Evolutionary conservation across 2,113 vertebrate genomes (phyloP).

Genomic region (Petaurus breviceps): DNA sequence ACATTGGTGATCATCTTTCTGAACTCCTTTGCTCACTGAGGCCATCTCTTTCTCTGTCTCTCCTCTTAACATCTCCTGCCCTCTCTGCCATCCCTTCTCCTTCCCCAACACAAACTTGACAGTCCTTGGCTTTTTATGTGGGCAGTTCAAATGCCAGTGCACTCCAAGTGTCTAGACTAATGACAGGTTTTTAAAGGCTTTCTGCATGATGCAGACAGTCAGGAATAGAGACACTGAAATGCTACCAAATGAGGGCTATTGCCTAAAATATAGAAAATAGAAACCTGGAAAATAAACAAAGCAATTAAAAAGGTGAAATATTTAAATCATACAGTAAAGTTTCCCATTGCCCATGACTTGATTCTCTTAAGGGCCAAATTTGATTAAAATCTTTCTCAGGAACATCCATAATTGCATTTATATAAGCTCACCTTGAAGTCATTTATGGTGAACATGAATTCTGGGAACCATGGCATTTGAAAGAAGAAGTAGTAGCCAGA

Average conservation of each 20-base stretch:
- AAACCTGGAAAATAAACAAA: conserved; percentile 16
- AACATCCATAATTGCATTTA: conserved; percentile 31
- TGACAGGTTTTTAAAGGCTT: not conserved
- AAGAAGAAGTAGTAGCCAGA: conserved; percentile 98
- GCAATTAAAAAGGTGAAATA: not conserved
- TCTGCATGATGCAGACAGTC: not conserved
- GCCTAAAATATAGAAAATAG: conserved; percentile 2
- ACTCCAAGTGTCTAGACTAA: not conserved
- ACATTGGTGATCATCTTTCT: not conserved
- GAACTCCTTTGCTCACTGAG: not conserved
- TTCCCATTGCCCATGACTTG: conserved; percentile 38
- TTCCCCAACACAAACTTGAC: not conserved
- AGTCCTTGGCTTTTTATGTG: not conserved
- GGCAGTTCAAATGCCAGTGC: not conserved
- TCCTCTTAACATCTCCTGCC: not conserved
- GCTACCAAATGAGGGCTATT: not conserved
- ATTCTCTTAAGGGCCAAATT: conserved; percentile 37
- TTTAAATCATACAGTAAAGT: conserved; percentile 38
- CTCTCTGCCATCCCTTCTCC: not conserved
- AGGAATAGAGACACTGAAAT: not conserved
- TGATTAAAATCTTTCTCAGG: conserved; percentile 24
- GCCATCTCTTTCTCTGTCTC: not conserved
- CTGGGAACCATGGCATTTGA: conserved; percentile 97
- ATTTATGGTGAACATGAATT: conserved; percentile 98
- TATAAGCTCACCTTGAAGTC: conserved; percentile 95